Conservation (phyloP, 2,113 vertebrate genomes). For the Rhea pennata region DNA sequence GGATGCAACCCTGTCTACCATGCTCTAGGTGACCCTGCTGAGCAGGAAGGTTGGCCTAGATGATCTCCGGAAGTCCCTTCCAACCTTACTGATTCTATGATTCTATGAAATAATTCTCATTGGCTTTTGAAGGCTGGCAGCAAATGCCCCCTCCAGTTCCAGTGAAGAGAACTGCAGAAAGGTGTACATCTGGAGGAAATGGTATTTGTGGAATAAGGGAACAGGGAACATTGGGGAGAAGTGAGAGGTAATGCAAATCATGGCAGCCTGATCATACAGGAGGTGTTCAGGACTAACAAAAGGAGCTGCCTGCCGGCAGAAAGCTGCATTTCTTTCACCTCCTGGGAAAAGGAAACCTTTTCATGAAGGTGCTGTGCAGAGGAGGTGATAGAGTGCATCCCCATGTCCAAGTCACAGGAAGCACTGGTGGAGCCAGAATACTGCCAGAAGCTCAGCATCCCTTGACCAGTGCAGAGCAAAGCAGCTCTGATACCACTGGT, state of each 20-base stretch:
- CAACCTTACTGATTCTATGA: too few relatives aligned
- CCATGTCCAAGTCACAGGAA: accelerated
- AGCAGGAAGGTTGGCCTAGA: too few relatives aligned
- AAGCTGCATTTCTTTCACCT: neutral
- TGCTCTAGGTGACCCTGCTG: too few relatives aligned
- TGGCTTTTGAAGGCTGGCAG: neutral
- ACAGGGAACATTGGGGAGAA: neutral
- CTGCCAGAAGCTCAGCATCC: neutral
- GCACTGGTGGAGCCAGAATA: neutral
- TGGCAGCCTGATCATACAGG: neutral
- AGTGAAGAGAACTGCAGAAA: neutral
- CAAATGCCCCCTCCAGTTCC: neutral
- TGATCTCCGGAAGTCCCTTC: too few relatives aligned
- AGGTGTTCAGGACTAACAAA: neutral
- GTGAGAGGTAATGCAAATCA: neutral
- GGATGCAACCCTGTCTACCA: too few relatives aligned
- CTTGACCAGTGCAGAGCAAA: neutral
- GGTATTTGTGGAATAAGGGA: neutral
- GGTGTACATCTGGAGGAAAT: neutral
- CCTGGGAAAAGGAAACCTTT: neutral
- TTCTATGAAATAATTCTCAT: neutral
- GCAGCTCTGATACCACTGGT: neutral
- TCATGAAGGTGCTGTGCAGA: neutral
- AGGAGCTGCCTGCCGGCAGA: accelerated
- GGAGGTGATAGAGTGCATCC: neutral